Evolutionary conservation across 2,113 vertebrate species (phyloP), one percentile per base, ranked within the genome.

Genomic region (Brachypodius melanocephalos): DNA sequence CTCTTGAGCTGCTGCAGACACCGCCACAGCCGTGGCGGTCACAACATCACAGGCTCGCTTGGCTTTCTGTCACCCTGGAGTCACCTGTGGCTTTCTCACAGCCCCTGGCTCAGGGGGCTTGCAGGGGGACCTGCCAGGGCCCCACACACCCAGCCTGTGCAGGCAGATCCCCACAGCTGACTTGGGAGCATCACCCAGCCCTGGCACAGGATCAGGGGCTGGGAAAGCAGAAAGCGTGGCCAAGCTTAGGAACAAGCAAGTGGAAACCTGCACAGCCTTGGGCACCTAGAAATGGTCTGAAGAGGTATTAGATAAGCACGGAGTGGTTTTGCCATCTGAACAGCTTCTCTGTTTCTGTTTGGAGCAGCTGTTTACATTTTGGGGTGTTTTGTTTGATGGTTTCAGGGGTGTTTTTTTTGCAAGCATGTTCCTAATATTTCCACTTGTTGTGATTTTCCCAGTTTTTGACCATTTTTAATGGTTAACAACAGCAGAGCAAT

Each of bases 1-100:
- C 42, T 40, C 45, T 28, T 17, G 29, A 42, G 31, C 28, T 20
- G 20, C 57, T 45, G 34, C 76, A 62, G 72, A 4, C 8, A 1
- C 5, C 25, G 12, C 25, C 10, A 22, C 8, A 5, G 43, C 67
- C 5, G 26, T 2, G 45, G 15, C 68, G 45, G 32, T 6, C 63
- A 22, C 2, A 0, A 6, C 25, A 2, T 0, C 9, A n/a, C 22
- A 16, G 0, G 4, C 8, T 43, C 2, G 0, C n/a, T 68, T 42
- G 24, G 42, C 38, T 69, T 40, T 43, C 46, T 66, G 42, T 15
- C 59, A 24, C 42, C 18, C 49, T 45, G 9, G 12, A 13, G 12
- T 7, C 76, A 4, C 63, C n/a, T 1, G 0, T 3, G 46, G 45
- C 45, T 61, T 19, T 63, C 12, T 1, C 58, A 54, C 14, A 9